Evolutionary conservation across 1,140 invertebrate genomes (phyloP), one percentile per base, ranked within the genome.

Genomic region (Brachionus rubens): DNA sequence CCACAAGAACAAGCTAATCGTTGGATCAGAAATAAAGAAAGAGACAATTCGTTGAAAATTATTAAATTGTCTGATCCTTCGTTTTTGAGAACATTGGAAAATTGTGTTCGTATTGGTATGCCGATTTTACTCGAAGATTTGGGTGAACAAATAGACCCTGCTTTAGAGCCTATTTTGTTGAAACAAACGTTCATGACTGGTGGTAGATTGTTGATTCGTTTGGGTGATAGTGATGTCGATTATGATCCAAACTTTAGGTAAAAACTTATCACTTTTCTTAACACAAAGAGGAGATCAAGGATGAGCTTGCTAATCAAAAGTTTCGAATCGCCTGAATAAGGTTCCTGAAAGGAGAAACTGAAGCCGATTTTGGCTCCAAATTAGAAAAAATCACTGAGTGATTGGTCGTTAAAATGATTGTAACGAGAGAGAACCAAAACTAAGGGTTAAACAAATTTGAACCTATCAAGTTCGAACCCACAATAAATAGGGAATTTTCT

Each of bases 1-100:
- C 92, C 92, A 0, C 92, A 94, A 82, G 91, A 93, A 82, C 91
- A 94, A 86, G 90, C 90, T 78, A 79, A 28, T 43, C 36, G 48
- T 52, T 76, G 77, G 59, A 65, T 76, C 48, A 56, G 52, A 78
- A 85, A 85, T 75, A 84, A 84, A 83, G 84, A 85, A 79, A 82
- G 82, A 76, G 76, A 78, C 6, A 84, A 84, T 78, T 83, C 84
- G 68, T 79, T 85, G 30, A 82, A 81, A 54, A 81, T 85, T 28
- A 81, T 84, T 41, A 85, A 84, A 79, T 79, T 83, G 33, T 81
- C 81, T 2, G 81, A 83, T 56, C 68, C 78, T n/a, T 82, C 81
- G 78, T 85, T 83, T 76, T 79, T 80, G 33, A 76, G 83, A 26
- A 79, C 79, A 7, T 77, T 85, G 19, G 84, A 85, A 78, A 85